phyloP scores from a whole-genome alignment of 2,797 vertebrate genomes.

The Phaenicophaeus curvirostris region DNA sequence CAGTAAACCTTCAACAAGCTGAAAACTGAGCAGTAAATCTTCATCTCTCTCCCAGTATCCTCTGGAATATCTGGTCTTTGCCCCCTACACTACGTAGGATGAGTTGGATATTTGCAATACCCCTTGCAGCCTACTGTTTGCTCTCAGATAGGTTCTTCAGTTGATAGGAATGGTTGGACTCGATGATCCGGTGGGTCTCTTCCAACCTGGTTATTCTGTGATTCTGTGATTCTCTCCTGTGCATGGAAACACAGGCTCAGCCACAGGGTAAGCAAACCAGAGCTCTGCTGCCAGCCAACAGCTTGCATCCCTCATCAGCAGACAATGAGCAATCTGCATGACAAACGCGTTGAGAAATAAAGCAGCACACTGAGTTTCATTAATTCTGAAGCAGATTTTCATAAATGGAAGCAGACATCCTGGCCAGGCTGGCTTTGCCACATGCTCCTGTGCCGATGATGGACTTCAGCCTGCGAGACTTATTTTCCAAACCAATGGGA shows the following conservation, averaged over 20 bases:
- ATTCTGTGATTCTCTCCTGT: no score
- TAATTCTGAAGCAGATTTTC: not conserved
- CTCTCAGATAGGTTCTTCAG: not conserved
- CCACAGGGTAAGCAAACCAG: not conserved
- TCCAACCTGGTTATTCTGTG: no score
- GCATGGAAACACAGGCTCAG: not conserved
- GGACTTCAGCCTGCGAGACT: not conserved
- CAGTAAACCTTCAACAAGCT: not conserved
- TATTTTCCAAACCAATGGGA: not conserved
- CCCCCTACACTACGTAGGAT: accelerated
- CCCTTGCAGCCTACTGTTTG: not conserved
- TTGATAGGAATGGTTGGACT: no score
- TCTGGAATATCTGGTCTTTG: not conserved
- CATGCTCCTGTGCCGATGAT: not conserved
- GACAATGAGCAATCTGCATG: not conserved
- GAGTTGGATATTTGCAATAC: not conserved
- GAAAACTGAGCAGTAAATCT: not conserved
- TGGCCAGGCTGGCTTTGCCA: not conserved
- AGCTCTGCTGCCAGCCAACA: not conserved
- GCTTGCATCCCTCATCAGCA: not conserved
- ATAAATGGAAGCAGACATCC: constrained; percentile 26
- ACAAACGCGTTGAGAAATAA: not conserved
- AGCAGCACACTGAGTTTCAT: not conserved
- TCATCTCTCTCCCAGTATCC: not conserved
- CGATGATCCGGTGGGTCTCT: no score